Conservation (phyloP, 2,113 vertebrate species). For the Lepus americanus region DNA sequence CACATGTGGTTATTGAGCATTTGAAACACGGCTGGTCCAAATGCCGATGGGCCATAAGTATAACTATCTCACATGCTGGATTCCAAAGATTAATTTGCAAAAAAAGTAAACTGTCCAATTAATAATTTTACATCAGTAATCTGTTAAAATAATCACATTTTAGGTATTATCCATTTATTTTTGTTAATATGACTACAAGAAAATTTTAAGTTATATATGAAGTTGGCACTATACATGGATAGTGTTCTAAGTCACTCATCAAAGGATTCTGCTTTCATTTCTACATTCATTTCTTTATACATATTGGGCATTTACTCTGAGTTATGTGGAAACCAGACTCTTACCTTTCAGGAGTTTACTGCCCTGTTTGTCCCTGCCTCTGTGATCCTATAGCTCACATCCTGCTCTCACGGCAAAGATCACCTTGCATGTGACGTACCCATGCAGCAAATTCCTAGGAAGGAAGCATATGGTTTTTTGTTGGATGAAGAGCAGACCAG, state of each 20-base stretch:
- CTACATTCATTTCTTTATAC: not conserved
- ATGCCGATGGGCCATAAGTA: rapidly evolving
- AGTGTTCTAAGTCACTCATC: not conserved
- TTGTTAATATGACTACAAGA: not conserved
- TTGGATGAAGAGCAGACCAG: not conserved
- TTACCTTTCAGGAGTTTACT: not conserved
- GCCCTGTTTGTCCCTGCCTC: not conserved
- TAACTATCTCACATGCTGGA: not conserved
- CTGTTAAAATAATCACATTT: not conserved
- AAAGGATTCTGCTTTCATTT: not conserved
- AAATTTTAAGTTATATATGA: not conserved
- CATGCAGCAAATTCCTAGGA: not conserved
- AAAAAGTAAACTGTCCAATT: not conserved
- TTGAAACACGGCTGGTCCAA: not conserved
- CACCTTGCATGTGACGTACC: not conserved
- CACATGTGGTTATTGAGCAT: not conserved
- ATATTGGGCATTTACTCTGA: not conserved
- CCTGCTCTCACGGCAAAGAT: not conserved
- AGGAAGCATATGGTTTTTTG: not conserved
- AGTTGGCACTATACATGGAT: not conserved
- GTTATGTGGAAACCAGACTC: not conserved
- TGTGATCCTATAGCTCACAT: not conserved
- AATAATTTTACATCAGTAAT: not conserved
- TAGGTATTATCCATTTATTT: not conserved
- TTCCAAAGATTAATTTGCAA: not conserved